phyloP scores from a whole-genome alignment of 2,888 invertebrate species.

The Criorhina ranunculi region DNA sequence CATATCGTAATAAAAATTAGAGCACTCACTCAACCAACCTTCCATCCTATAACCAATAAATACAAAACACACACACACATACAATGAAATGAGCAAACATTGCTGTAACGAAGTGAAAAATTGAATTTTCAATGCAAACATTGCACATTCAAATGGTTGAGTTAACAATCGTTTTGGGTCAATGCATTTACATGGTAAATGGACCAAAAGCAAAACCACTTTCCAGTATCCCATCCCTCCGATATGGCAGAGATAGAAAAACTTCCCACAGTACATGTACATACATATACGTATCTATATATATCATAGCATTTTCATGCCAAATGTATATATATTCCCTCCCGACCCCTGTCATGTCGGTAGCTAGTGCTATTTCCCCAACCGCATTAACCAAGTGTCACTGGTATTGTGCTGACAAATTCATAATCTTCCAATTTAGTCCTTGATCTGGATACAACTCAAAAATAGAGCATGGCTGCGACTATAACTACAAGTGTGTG shows the following conservation, averaged over 20 bases:
- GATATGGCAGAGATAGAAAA: conserved; percentile 2
- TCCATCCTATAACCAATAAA: conserved; percentile 7
- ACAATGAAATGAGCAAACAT: conserved; percentile 11
- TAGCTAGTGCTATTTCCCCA: conserved; percentile 44
- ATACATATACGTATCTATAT: conserved; percentile 4
- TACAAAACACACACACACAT: conserved; percentile 13
- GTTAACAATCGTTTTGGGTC: conserved; percentile 74
- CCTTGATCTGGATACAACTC: conserved; percentile 75
- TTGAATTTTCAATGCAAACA: conserved; percentile 69
- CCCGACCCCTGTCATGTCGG: conserved; percentile 19
- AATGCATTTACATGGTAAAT: conserved; percentile 63
- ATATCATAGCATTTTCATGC: conserved; percentile 29
- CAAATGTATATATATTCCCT: conserved; percentile 22
- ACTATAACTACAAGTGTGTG: conserved; percentile 19
- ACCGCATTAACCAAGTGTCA: conserved; percentile 70
- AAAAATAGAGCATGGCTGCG: conserved; percentile 63
- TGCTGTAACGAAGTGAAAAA: conserved; percentile 55
- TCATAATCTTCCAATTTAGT: conserved; percentile 76
- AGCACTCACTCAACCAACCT: conserved; percentile 33
- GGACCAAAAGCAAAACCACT: conserved; percentile 64
- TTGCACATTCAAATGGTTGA: conserved; percentile 70
- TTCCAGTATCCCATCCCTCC: conserved; percentile 19
- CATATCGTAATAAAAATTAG: conserved; percentile 25
- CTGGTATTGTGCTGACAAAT: conserved; percentile 75
- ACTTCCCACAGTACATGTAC: neutral